Conservation (phyloP, 2,113 vertebrate genomes). For the Chloropsis cyanopogon region DNA sequence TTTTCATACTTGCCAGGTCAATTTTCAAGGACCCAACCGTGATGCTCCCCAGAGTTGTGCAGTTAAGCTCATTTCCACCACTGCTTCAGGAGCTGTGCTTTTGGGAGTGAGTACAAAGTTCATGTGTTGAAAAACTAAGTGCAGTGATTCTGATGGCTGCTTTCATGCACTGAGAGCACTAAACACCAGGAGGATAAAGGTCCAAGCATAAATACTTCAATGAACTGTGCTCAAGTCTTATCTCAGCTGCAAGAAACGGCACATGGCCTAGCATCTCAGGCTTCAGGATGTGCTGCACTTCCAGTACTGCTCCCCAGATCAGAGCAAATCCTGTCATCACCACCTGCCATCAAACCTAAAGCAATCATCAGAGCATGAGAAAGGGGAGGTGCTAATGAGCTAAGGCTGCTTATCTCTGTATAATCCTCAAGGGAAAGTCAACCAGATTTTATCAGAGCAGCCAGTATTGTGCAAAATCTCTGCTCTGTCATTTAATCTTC, state of each 20-base stretch:
- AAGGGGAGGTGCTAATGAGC: constrained; percentile 57
- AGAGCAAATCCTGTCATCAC: background rate
- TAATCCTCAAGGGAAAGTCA: constrained; percentile 34
- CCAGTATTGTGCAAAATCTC: background rate
- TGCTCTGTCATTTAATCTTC: constrained; percentile 18
- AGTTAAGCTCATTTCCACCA: background rate
- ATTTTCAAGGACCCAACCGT: background rate
- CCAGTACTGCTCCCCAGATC: background rate
- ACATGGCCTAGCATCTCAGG: background rate
- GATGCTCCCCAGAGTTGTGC: background rate
- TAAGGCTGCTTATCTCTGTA: constrained; percentile 42
- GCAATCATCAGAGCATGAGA: background rate
- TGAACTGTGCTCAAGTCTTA: background rate
- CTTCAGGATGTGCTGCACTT: background rate
- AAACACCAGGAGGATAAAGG: background rate
- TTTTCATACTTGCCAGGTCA: background rate
- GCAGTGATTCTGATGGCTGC: background rate
- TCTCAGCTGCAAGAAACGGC: background rate
- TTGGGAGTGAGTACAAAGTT: background rate
- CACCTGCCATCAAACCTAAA: constrained; percentile 36
- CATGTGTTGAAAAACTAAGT: background rate
- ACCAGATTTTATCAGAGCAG: constrained; percentile 48
- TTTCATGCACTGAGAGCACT: background rate
- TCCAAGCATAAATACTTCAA: background rate
- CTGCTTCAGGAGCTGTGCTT: background rate